Evolutionary conservation across 1,140 invertebrate genomes (phyloP).

Genomic region (Thalassaphorura encarpata): DNA sequence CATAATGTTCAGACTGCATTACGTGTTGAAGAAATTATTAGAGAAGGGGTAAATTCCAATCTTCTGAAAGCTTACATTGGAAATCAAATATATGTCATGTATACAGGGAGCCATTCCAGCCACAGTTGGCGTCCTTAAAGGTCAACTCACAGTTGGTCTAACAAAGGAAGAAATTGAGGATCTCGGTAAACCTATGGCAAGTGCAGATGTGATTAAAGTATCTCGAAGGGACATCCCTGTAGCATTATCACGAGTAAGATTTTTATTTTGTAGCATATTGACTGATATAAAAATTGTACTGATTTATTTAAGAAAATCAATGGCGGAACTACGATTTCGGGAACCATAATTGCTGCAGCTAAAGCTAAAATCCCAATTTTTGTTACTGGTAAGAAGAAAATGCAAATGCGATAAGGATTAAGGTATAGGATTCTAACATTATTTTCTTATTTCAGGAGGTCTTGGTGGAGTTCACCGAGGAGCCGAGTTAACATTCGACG

Average conservation of each 20-base stretch:
- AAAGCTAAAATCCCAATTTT: constrained; percentile 78
- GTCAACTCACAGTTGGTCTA: constrained; percentile 72
- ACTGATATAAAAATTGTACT: not conserved
- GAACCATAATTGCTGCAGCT: constrained; percentile 77
- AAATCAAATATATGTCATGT: no score
- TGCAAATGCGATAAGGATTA: not conserved
- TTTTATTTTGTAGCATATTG: not conserved
- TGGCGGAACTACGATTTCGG: constrained; percentile 94
- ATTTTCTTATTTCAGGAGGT: constrained; percentile 44
- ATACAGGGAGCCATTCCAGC: constrained; percentile 87
- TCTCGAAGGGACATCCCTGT: constrained; percentile 78
- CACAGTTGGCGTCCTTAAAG: constrained; percentile 56
- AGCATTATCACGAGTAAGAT: constrained; percentile 51
- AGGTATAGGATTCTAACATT: not conserved
- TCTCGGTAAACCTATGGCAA: constrained; percentile 44
- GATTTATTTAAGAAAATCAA: constrained; percentile 44
- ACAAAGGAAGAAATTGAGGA: constrained; percentile 49
- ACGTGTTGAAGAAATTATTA: constrained; percentile 67
- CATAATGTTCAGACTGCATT: constrained; percentile 77
- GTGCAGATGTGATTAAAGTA: constrained; percentile 51
- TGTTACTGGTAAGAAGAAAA: constrained; percentile 58
- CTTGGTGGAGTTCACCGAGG: constrained; percentile 90
- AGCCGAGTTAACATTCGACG: constrained; percentile 72
- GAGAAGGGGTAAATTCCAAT: constrained; percentile 55
- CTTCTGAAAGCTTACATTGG: no score